Evolutionary conservation across 2,113 vertebrate genomes (phyloP).

Genomic region (Pedionomus torquatus): DNA sequence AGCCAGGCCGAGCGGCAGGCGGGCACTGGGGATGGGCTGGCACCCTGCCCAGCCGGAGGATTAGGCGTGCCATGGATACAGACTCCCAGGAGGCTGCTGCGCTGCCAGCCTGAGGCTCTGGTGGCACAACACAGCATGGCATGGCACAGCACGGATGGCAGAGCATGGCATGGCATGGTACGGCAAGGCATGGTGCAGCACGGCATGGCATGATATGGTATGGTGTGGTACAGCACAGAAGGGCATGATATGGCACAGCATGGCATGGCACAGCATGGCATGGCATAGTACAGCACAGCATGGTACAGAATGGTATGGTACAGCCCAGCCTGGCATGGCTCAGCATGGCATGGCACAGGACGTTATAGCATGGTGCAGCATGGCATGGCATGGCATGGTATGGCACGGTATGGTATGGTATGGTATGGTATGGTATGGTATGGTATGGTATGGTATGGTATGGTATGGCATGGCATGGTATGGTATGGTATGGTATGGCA

Average conservation of each 20-base stretch:
- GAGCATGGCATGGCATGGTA: accelerated
- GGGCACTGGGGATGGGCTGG: background rate
- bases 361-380: background rate
- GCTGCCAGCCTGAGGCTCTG: background rate
- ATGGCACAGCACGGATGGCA: accelerated
- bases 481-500: too few species aligned
- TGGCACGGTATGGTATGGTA: background rate
- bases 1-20: background rate
- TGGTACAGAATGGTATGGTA: background rate
- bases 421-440: accelerated
- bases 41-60: background rate
- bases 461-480: background rate
- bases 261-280: too few species aligned
- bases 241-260: accelerated
- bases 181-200: accelerated
- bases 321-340: too few species aligned
- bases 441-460: too few species aligned
- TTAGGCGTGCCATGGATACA: slow-evolving; percentile 45
- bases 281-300: too few species aligned
- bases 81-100: background rate
- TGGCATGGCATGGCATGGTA: background rate
- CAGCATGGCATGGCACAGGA: background rate
- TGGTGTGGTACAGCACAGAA: background rate
- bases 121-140: background rate
- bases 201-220: too few species aligned